Percentiles rank a stretch among this genome's conserved stretches.
Conservation (phyloP, 1,140 invertebrate species). For the Drosophila obscura region DNA sequence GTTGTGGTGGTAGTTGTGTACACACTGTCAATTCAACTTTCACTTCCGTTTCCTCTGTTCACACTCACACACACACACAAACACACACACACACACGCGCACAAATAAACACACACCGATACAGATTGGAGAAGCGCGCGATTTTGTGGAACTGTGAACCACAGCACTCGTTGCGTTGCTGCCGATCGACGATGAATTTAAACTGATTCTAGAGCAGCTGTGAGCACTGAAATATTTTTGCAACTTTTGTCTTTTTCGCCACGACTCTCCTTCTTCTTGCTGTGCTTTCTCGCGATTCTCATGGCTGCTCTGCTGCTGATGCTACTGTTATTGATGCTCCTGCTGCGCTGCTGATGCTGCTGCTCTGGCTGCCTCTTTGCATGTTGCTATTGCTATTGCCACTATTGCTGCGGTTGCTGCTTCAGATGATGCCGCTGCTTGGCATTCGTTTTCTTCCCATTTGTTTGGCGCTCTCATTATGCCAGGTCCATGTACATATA, state of each 20-base stretch:
- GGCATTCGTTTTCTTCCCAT: slow-evolving; percentile 18
- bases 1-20: too few relatives aligned
- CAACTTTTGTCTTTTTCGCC: slow-evolving; percentile 72
- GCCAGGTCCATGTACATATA: too few relatives aligned
- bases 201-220: slow-evolving; percentile 75
- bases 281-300: slow-evolving; percentile 76
- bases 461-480: slow-evolving; percentile 2
- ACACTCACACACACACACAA: slow-evolving; percentile 11
- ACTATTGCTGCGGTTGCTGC: slow-evolving; percentile 7
- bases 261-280: slow-evolving; percentile 73
- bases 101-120: slow-evolving; percentile 4
- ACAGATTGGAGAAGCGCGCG: slow-evolving; percentile 29
- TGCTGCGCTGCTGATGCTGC: slow-evolving; percentile 11
- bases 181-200: slow-evolving; percentile 76
- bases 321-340: slow-evolving; percentile 13
- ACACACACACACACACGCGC: slow-evolving; percentile 28
- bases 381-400: slow-evolving; percentile 12
- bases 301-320: slow-evolving; percentile 60
- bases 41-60: background rate
- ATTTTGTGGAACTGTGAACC: slow-evolving; percentile 16
- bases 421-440: slow-evolving; percentile 24
- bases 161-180: slow-evolving; percentile 28
- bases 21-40: slow-evolving; percentile 9
- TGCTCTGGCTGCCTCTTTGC: slow-evolving; percentile 13
- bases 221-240: slow-evolving; percentile 69